Evolutionary conservation across 2,888 invertebrate species (phyloP), one percentile per base, ranked within the genome.

Genomic region (Megaustenia siamemsis): DNA sequence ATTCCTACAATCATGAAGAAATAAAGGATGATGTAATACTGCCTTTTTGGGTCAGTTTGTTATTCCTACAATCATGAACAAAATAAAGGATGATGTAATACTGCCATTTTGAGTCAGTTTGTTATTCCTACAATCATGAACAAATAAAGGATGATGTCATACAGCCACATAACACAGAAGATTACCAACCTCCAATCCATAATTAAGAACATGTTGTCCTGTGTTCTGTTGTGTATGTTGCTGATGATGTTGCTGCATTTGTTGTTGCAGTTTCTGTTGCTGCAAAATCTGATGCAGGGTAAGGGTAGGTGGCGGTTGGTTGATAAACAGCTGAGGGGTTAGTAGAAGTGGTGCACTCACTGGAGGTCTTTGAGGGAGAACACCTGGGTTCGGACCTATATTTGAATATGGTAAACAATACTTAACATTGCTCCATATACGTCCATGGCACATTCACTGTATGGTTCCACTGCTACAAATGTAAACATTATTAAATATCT

Each of bases 281-380:
- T 76, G 73, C 12, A 78, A 28, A 60, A 73, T 60, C 56, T 84
- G 83, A 24, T 78, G 84, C 8, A 84, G 60, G n/a, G 40, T 3
- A 1, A 60, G 40, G n/a, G 71, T 15, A 6, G 76, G 83, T 28
- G 83, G 84, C 24, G 84, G 84, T 63, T 84, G 84, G 45, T 84
- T 84, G 24, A 84, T 56, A 35, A 79, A 84, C 21, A 71, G 84
- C 63, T 84, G 84, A 10, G 84, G 79, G 4, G 78, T 71, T 8
- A 84, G 63, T 45, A 84, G 63, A 53, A 79, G 5, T 0, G 45
- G 79, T 6, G 56, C 71, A 56, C 45, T 79, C 66, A 66, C 66
- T 21, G 75, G 76, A 5, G 75, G 75, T 21, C 35, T 24, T 10
- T 28, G 73, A 0, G 75, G 32, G 12, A 73, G 60, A 38, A 73